Base-by-base conservation (phyloP, 2,113 vertebrate genomes). In the Plecturocebus donacophilus region DNA sequence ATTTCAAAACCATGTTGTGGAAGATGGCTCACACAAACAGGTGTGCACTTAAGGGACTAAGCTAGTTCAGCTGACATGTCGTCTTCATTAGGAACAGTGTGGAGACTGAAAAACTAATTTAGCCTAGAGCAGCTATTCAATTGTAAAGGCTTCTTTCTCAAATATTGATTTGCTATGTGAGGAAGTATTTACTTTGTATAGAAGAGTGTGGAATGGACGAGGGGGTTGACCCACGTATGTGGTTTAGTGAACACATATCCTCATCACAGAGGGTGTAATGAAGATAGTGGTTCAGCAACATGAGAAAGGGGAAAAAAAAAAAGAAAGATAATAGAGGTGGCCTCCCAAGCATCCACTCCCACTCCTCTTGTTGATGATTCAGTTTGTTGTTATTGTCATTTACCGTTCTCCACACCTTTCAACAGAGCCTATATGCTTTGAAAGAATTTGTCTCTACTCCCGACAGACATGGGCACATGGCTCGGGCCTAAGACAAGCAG, bases 91-190 rank as follows among this genome's bases (percentile, higher is more conserved):
- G 61, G 58, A 54, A 35, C 32, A 5, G 47, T 5, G 75, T 17
- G 42, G 79, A 77, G 21, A 40, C 38, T 0, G 75, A 27, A 52
- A 95, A 91, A 0, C 52, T 23, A 3, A 11, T 81, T 95, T 86
- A 96, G 58, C 32, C 70, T 23, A 32, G n/a, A 23, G 61, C 35
- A 61, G 70, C 71, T 56, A 23, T 42, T 87, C 79, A 90, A 4
- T 23, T 90, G 91, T n/a, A 91, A 90, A 96, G 54, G 9, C 12
- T 64, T 87, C 88, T 25, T 92, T 90, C 14, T 96, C 35, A 80
- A 58, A 85, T 40, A 76, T 5, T 61, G 47, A 88, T 70, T 70
- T 61, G 20, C 52, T 49, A 32, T 32, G 56, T 42, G 25, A 79
- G 61, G 58, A 40, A 83, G 76, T 42, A 23, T 19, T 35, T 30